Conservation (phyloP, 2,888 invertebrate genomes). For the Amiota mariae region DNA sequence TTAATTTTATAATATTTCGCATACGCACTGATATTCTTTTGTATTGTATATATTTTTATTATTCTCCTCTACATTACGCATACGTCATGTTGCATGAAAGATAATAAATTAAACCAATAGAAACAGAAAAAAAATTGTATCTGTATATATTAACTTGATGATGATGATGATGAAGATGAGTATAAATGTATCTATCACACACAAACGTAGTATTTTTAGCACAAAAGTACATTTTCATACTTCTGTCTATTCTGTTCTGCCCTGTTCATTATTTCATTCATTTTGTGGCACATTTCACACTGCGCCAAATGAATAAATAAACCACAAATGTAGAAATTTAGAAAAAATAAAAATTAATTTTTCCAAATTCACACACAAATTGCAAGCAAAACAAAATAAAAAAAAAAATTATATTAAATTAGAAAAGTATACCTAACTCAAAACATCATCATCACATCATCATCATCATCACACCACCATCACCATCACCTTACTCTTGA, state of each 20-base stretch:
- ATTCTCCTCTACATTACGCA: slow-evolving; percentile 37
- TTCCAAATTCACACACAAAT: slow-evolving; percentile 1
- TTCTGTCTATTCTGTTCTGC: not conserved
- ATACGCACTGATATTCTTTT: slow-evolving; percentile 48
- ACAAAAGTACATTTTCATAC: slow-evolving; percentile 35
- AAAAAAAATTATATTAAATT: too few relatives aligned
- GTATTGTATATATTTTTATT: too few relatives aligned
- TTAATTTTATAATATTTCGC: slow-evolving; percentile 58
- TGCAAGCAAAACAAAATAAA: not conserved
- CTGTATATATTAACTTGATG: slow-evolving; percentile 3
- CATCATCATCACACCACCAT: too few relatives aligned
- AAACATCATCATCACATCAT: too few relatives aligned
- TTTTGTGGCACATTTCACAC: not conserved
- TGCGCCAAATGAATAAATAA: not conserved
- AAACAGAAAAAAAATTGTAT: not conserved
- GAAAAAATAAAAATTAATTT: not conserved
- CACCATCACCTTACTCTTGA: too few relatives aligned
- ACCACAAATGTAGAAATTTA: not conserved
- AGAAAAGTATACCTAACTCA: too few relatives aligned
- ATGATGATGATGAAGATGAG: too few relatives aligned
- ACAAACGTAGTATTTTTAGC: slow-evolving; percentile 4
- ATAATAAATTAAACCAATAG: slow-evolving; percentile 32
- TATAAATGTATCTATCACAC: too few relatives aligned
- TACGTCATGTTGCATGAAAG: slow-evolving; percentile 39
- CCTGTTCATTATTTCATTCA: not conserved